Evolutionary conservation across 2,113 vertebrate species (phyloP).

Genomic region (Myiozetetes cayanensis): DNA sequence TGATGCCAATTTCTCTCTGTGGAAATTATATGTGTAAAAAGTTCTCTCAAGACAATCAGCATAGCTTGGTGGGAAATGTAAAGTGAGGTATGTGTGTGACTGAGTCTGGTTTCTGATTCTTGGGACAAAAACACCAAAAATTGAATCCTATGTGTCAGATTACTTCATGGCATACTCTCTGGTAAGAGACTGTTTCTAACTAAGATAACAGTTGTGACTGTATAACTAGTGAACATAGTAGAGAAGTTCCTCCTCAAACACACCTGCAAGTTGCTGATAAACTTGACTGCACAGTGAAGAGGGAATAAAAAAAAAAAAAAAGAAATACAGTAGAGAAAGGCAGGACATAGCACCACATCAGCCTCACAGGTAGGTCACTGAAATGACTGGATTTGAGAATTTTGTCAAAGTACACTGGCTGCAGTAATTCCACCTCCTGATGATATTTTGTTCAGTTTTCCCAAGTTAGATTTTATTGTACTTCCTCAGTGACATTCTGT

Average conservation of each 20-base stretch:
- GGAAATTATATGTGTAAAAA: background rate
- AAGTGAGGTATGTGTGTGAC: background rate
- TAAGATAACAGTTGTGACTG: background rate
- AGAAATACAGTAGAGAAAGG: background rate
- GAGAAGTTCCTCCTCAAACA: background rate
- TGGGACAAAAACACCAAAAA: background rate
- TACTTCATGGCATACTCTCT: background rate
- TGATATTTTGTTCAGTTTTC: background rate
- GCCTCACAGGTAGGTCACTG: background rate
- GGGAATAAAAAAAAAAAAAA: background rate
- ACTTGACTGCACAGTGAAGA: background rate
- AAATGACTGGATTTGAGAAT: background rate
- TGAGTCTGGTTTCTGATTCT: background rate
- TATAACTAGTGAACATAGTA: background rate
- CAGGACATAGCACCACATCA: background rate
- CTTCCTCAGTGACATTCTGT: background rate
- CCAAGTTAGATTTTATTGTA: background rate
- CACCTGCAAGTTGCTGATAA: background rate
- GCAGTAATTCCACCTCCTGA: background rate
- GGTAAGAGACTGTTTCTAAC: background rate
- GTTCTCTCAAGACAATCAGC: background rate
- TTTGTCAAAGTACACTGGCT: background rate
- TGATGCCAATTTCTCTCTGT: background rate
- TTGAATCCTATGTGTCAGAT: background rate
- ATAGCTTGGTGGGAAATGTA: background rate